Conservation (phyloP, 2,797 vertebrate species). For the Melopsittacus undulatus region DNA sequence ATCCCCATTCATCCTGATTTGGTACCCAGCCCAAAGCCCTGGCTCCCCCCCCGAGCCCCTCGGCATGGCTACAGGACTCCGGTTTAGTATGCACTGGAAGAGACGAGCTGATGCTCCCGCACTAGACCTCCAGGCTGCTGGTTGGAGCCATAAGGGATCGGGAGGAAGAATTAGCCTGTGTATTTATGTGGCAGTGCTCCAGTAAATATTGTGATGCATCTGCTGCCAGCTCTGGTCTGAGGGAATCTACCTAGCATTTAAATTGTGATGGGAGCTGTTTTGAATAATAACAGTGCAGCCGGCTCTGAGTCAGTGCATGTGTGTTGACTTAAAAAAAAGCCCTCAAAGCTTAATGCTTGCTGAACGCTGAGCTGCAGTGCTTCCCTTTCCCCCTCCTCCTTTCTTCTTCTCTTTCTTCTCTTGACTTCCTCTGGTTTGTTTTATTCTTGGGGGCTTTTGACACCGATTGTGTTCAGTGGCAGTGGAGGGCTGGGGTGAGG, state of each 20-base stretch:
- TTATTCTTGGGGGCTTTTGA: slow-evolving; percentile 47
- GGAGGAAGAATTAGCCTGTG: slow-evolving; percentile 69
- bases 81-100: slow-evolving; percentile 59
- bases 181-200: slow-evolving; percentile 72
- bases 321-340: slow-evolving; percentile 69
- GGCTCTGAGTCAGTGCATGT: slow-evolving; percentile 77
- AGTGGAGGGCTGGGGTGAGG: slow-evolving; percentile 17
- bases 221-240: slow-evolving; percentile 65
- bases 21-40: slow-evolving; percentile 61
- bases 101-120: slow-evolving; percentile 61
- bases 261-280: slow-evolving; percentile 73
- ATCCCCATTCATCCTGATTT: slow-evolving; percentile 70
- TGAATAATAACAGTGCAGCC: slow-evolving; percentile 73
- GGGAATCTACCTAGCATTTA: slow-evolving; percentile 74
- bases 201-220: slow-evolving; percentile 75
- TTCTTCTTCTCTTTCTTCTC: slow-evolving; percentile 38
- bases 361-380: slow-evolving; percentile 75
- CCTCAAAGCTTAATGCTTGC: slow-evolving; percentile 73
- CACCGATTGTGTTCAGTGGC: slow-evolving; percentile 51
- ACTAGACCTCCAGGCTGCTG: slow-evolving; percentile 70
- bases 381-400: slow-evolving; percentile 63
- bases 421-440: slow-evolving; percentile 43
- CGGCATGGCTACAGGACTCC: slow-evolving; percentile 51
- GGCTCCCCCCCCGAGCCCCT: slow-evolving; percentile 50
- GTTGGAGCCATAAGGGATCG: slow-evolving; percentile 64